Percentiles rank a stretch among this genome's conserved stretches.
These are phyloP conservation scores for Denticeps clupeoides DNA, from an alignment of 2,797 vertebrate species.

Conservation along the genomic window DNA sequence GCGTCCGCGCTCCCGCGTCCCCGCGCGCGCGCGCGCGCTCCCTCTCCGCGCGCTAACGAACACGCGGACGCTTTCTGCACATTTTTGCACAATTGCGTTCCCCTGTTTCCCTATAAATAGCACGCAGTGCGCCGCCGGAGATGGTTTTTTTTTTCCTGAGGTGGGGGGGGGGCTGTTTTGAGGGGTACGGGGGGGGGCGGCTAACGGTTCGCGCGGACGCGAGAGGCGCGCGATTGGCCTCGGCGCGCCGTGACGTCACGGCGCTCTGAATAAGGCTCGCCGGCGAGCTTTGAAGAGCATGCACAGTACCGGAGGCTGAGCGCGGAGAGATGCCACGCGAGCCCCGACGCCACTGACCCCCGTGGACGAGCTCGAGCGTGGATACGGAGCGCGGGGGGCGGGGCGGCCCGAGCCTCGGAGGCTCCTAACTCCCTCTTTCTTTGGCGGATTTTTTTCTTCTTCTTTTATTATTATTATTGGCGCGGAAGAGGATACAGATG, in stretches of 20 bases:
- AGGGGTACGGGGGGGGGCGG: slow-evolving; percentile 59
- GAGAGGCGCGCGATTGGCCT: slow-evolving; percentile 72
- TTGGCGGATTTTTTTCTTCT: too few relatives aligned
- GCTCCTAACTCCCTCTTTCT: slow-evolving; percentile 43
- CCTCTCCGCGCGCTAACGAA: slow-evolving; percentile 49
- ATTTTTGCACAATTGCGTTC: slow-evolving; percentile 62
- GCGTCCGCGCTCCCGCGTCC: too few relatives aligned
- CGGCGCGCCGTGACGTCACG: slow-evolving; percentile 64
- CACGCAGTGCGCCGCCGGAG: slow-evolving; percentile 59
- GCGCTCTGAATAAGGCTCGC: slow-evolving; percentile 79
- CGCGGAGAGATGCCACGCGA: slow-evolving; percentile 36
- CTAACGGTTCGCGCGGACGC: slow-evolving; percentile 61
- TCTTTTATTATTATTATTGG: not conserved
- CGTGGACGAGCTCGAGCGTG: slow-evolving; percentile 39
- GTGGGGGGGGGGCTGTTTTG: too few relatives aligned
- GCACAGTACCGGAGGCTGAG: slow-evolving; percentile 61
- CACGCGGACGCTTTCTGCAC: slow-evolving; percentile 59
- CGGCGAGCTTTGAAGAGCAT: slow-evolving; percentile 72
- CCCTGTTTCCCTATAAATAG: slow-evolving; percentile 72
- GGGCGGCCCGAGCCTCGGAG: too few relatives aligned
- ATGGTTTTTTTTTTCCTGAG: too few relatives aligned
- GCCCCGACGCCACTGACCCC: slow-evolving; percentile 23
- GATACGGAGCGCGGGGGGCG: slow-evolving; percentile 61
- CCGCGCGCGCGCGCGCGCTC: slow-evolving; percentile 34
- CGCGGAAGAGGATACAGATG: not conserved